These are phyloP conservation scores for Drosophila nikananu DNA, from an alignment of 1,140 invertebrate species.

Conservation along the genomic window DNA sequence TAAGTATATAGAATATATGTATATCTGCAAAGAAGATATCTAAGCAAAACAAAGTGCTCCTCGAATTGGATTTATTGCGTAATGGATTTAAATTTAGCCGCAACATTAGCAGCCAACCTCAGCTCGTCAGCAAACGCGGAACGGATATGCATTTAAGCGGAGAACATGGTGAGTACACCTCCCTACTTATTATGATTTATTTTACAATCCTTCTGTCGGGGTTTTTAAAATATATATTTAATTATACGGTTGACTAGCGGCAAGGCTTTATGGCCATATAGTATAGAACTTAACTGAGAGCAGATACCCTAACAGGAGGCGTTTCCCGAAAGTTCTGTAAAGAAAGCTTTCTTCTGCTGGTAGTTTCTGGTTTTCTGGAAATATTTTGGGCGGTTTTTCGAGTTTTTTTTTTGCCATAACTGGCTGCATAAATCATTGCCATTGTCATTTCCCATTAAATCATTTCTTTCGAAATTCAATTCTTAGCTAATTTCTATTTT, in stretches of 20 bases:
- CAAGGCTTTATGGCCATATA: constrained; percentile 4
- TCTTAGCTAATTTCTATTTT: constrained; percentile 49
- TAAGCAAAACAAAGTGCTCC: constrained; percentile 24
- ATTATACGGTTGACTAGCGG: constrained; percentile 6
- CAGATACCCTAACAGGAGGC: neutral
- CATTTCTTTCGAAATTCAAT: constrained; percentile 19
- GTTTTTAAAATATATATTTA: neutral
- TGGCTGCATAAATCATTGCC: neutral
- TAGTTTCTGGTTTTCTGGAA: constrained; percentile 9
- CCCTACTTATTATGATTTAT: constrained; percentile 25
- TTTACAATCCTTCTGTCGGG: neutral
- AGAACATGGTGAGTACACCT: constrained; percentile 63
- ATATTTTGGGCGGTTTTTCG: constrained; percentile 1
- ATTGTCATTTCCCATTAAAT: constrained; percentile 15
- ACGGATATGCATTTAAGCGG: constrained; percentile 79
- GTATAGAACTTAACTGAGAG: neutral
- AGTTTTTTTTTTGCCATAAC: neutral
- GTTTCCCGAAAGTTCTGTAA: constrained; percentile 57
- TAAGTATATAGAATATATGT: constrained; percentile 2
- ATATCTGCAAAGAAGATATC: constrained; percentile 11
- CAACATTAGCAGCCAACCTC: constrained; percentile 56
- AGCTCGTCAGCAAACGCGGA: constrained; percentile 37
- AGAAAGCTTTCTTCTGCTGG: constrained; percentile 43
- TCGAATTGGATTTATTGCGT: constrained; percentile 78
- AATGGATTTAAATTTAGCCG: constrained; percentile 79